Percentiles rank a stretch among this genome's conserved stretches.
phyloP scores from a whole-genome alignment of 2,888 invertebrate genomes.

The Troides oblongomaculatus region DNA sequence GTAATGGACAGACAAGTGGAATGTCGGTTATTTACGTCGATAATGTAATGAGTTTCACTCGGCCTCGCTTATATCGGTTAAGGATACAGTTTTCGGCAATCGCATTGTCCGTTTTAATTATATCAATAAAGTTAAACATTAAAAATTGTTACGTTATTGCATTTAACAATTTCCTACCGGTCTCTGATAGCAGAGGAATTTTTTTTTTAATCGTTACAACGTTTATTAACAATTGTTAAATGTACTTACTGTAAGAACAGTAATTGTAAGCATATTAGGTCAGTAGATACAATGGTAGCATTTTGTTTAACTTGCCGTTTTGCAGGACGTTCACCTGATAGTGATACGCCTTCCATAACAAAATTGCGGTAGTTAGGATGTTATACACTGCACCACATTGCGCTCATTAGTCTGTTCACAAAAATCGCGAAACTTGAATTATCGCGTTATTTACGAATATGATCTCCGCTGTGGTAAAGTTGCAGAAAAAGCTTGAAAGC shows the following conservation, averaged over 20 bases:
- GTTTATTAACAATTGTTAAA: not conserved
- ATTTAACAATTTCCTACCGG: slow-evolving; percentile 12
- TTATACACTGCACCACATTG: too few species aligned
- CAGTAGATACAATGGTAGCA: not conserved
- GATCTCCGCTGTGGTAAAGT: too few species aligned
- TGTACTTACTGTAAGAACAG: not conserved
- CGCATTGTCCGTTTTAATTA: slow-evolving; percentile 24
- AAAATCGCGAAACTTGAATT: too few species aligned
- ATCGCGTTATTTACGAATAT: too few species aligned
- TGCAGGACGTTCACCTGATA: too few species aligned
- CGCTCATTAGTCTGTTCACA: too few species aligned
- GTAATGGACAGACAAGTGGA: not conserved
- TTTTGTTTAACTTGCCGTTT: too few species aligned
- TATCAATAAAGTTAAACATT: slow-evolving; percentile 11
- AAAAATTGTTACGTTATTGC: slow-evolving; percentile 19
- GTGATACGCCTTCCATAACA: too few species aligned
- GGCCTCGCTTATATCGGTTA: slow-evolving; percentile 32
- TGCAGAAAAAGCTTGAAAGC: too few species aligned
- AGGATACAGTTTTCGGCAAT: slow-evolving; percentile 29
- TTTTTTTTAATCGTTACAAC: not conserved
- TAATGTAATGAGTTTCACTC: slow-evolving; percentile 32
- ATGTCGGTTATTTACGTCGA: slow-evolving; percentile 19
- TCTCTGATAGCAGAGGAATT: not conserved
- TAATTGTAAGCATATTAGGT: not conserved
- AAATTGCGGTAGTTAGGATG: too few species aligned